Conservation (phyloP, 2,113 vertebrate species). For the Connochaetes taurinus region DNA sequence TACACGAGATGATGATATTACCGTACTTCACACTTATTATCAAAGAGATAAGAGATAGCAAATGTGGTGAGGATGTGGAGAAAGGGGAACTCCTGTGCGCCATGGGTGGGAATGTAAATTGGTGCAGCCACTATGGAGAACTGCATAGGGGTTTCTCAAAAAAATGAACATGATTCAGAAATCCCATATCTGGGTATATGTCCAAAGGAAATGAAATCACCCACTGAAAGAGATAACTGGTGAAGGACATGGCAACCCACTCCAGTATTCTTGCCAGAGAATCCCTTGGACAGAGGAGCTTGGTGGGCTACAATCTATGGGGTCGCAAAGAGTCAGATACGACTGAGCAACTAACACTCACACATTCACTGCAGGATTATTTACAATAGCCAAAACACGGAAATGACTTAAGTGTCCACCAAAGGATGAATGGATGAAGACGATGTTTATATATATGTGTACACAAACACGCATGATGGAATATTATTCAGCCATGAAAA, state of each 20-base stretch:
- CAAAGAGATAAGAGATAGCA: neutral
- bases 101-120: fast-evolving
- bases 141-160: neutral
- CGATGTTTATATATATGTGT: neutral
- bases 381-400: neutral
- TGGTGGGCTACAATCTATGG: neutral
- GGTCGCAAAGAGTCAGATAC: neutral
- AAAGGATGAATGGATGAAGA: neutral
- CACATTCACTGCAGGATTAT: fast-evolving
- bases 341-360: neutral
- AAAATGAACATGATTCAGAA: neutral
- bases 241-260: neutral
- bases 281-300: neutral
- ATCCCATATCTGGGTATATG: fast-evolving
- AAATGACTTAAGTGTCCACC: neutral
- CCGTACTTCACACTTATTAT: neutral
- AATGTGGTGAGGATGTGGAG: neutral
- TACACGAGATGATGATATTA: neutral
- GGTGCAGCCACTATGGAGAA: fast-evolving
- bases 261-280: neutral
- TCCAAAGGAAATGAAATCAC: neutral
- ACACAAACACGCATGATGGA: neutral
- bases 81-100: neutral
- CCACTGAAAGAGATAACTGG: neutral
- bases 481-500: neutral